phyloP scores from a whole-genome alignment of 2,797 vertebrate species.

The Manis crassicaudata region DNA sequence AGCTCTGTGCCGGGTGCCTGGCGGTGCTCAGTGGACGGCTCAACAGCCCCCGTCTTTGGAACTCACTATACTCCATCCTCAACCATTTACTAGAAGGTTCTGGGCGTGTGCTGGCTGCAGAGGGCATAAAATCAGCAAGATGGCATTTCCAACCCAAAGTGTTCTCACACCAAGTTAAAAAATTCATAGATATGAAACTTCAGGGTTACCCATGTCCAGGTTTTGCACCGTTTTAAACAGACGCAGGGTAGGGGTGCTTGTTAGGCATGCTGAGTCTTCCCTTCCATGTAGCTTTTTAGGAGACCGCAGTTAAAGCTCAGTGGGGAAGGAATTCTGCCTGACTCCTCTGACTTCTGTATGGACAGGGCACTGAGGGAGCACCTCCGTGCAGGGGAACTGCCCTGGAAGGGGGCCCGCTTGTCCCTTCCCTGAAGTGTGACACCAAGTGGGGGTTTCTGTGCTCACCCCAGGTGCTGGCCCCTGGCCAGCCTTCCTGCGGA shows the following conservation, averaged over 20 bases:
- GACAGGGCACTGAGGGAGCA: conserved; percentile 15
- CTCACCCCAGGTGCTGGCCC: too few species aligned
- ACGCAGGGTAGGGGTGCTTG: neutral
- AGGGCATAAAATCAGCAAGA: neutral
- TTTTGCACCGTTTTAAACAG: neutral
- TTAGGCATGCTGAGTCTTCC: neutral
- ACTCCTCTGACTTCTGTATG: neutral
- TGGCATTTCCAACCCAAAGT: neutral
- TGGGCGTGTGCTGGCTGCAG: rapidly evolving
- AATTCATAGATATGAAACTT: neutral
- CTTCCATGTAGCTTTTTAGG: neutral
- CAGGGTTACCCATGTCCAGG: too few species aligned
- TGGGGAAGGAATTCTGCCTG: neutral
- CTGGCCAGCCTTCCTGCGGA: neutral
- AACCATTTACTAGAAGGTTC: neutral
- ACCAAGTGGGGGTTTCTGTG: rapidly evolving
- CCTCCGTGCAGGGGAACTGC: neutral
- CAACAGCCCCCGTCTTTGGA: rapidly evolving
- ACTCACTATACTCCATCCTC: too few species aligned
- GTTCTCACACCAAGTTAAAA: neutral
- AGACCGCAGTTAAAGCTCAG: neutral
- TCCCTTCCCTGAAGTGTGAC: neutral
- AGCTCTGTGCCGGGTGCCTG: neutral
- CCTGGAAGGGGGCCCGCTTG: too few species aligned
- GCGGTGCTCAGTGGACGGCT: neutral